Base-by-base conservation (phyloP, 2,797 vertebrate genomes). In the Alcedo quadribrachys region DNA sequence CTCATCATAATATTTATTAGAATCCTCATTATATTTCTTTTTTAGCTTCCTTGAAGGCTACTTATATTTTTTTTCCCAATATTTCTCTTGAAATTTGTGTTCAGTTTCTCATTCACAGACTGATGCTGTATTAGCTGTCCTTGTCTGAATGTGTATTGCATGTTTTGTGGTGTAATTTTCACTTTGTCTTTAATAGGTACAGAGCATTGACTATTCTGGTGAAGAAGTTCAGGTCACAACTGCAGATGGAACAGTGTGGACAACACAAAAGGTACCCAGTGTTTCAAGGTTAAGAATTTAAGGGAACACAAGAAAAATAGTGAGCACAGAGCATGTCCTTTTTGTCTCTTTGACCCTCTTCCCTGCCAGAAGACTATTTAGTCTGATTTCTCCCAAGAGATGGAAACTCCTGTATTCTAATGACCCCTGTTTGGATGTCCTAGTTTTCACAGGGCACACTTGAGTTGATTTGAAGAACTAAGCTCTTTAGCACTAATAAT, bases 121-220 rank as follows among this genome's bases (percentile, higher is more conserved):
- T 35, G 28, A 11, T 33, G 33, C 20, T 81, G 1, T 30, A 37
- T 61, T 40, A 66, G 19, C 22, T 75, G 3, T 65, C 77, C 24
- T 69, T 80, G 30, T n/a, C 67, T 85, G 73, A 69, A 75, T 66
- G n/a, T 77, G 15, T n/a, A 50, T 74, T 70, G 40, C 10, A 28
- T 8, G 4, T 42, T 70, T 87, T 69, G 25, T 40, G 35, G 18
- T 48, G 51, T n/a, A 51, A 33, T 12, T 15, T 46, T 53, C 17
- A 33, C 40, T 70, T 32, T 90, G 51, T 76, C 58, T 92, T 60
- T 78, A 71, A 71, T 70, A 99, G 99, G 98, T 99, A 55, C 97
- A 98, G 93, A 97, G 96, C 62, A 97, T 99, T 71, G 98, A 99
- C 89, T 99, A 99, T 97, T 98, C 98, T 80, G 99, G 98, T 62